A percentile compares a stretch with the other conserved stretches of the same genome.
Evolutionary conservation across 2,888 invertebrate genomes (phyloP).

Genomic region (Clostera curtula): DNA sequence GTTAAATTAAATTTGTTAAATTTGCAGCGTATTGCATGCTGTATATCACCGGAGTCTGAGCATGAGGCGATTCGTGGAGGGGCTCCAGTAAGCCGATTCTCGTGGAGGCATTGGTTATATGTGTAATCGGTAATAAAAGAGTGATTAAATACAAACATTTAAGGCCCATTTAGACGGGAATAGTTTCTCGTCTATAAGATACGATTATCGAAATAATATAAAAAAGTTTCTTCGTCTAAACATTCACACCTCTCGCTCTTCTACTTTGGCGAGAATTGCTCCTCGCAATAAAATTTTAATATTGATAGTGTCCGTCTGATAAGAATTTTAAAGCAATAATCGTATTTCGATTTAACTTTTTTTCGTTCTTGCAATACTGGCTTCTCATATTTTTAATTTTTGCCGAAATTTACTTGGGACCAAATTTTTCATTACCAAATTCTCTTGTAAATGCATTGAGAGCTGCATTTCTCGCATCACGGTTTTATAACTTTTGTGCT

Average conservation of each 20-base stretch:
- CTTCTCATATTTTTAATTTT: constrained; percentile 3
- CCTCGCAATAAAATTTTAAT: too few species aligned
- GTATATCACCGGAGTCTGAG: constrained; percentile 79
- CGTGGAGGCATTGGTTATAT: constrained; percentile 80
- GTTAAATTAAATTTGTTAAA: too few species aligned
- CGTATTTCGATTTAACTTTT: too few species aligned
- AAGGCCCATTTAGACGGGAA: too few species aligned
- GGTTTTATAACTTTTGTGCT: constrained; percentile 2
- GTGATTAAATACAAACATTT: too few species aligned
- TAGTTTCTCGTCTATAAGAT: too few species aligned
- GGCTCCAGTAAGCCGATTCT: constrained; percentile 76
- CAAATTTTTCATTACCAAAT: constrained; percentile 3
- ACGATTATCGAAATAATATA: too few species aligned
- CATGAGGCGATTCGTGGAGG: constrained; percentile 77
- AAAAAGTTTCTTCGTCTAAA: too few species aligned
- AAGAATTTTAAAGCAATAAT: too few species aligned
- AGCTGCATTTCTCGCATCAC: constrained; percentile 5
- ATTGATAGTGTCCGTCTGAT: too few species aligned
- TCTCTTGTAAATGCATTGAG: constrained; percentile 4
- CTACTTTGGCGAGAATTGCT: too few species aligned
- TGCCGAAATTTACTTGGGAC: constrained; percentile 3
- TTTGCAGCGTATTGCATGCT: constrained; percentile 77
- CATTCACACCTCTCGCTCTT: too few species aligned
- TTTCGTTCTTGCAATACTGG: constrained; percentile 4
- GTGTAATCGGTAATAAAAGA: constrained; percentile 55